Conservation (phyloP, 2,888 invertebrate genomes). For the Tenthredo amoena region DNA sequence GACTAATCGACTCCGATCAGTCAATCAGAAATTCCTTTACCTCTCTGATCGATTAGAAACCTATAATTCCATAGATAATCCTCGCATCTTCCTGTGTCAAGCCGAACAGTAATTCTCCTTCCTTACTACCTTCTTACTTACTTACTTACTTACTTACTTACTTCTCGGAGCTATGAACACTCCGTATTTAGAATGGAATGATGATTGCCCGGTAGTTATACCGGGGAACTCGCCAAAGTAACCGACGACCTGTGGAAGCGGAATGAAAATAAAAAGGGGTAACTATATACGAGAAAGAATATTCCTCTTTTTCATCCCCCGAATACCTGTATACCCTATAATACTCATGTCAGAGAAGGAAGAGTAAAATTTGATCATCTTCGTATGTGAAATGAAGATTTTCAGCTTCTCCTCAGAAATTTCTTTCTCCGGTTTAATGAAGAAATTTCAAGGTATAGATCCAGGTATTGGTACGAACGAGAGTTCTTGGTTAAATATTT, state of each 20-base stretch:
- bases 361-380: no score
- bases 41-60: no score
- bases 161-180: constrained; percentile 16
- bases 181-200: constrained; percentile 51
- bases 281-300: not conserved
- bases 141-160: not conserved
- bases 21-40: no score
- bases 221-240: constrained; percentile 12
- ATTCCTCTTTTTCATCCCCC: no score
- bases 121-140: not conserved
- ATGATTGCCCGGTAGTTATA: constrained; percentile 33
- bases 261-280: not conserved
- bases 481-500: not conserved
- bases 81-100: no score
- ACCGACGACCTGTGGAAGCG: not conserved
- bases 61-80: no score
- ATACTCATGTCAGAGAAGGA: no score
- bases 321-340: no score
- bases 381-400: not conserved
- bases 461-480: no score
- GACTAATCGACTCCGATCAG: no score
- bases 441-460: not conserved
- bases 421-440: not conserved
- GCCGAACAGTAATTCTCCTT: not conserved
- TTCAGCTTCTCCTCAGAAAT: no score